Evolutionary conservation across 2,797 vertebrate genomes (phyloP), one percentile per base, ranked within the genome.

Genomic region (Parotocinclus haroldoi): DNA sequence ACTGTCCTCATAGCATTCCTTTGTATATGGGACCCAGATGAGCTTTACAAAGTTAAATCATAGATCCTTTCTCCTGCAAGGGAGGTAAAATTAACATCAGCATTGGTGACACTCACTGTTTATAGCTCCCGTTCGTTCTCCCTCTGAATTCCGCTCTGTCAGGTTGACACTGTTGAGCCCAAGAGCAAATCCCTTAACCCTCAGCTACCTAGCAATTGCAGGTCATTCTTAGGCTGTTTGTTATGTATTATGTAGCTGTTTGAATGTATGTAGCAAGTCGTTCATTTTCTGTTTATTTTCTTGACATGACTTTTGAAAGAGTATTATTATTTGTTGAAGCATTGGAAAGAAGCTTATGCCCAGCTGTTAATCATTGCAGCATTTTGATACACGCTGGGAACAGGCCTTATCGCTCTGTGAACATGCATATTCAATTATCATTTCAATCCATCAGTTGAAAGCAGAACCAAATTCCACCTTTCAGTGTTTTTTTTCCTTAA

Each of bases 361-460:
- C 53, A 63, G 66, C 67, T 58, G 73, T 73, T 71, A 65, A 63
- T 75, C 72, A 58, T 71, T 73, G 86, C 83, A 84, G 80, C 86
- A 78, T 69, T 76, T 77, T 77, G 19, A 44, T 54, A 60, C 79
- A 79, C 68, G 74, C 74, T 57, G 83, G 82, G 80, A 73, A 36
- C 63, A 71, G 45, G 59, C 75, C 84, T 88, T 88, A 88, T 90
- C 88, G 38, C 72, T 56, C 46, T 74, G 77, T 54, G 70, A 86
- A 86, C 82, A 86, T 82, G 78, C 79, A 79, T 61, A 55, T 50
- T 63, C 57, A 71, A 61, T 68, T 79, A 87, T 87, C 74, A 50
- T 52, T 82, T 87, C 82, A 61, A 72, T 79, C 75, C 73, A 63
- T 78, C 78, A 79, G 68, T 17, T 27, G 52, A 65, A 70, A 79